phyloP scores from a whole-genome alignment of 2,888 invertebrate species.

The Eilema sororculum region DNA sequence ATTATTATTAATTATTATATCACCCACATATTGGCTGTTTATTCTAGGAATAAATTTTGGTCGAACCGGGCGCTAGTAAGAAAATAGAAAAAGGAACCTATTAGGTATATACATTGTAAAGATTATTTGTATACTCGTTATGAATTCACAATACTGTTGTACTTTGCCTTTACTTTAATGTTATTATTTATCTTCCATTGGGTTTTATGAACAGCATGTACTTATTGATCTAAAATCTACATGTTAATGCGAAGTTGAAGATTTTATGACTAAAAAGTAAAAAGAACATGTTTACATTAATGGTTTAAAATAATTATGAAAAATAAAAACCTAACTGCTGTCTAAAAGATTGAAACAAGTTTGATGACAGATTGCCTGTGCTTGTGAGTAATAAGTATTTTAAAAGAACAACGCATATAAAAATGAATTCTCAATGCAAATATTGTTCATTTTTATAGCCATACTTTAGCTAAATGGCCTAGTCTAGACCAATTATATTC shows the following conservation, averaged over 20 bases:
- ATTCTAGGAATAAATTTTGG: no score
- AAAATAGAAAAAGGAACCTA: neutral
- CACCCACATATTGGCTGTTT: no score
- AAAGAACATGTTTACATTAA: neutral
- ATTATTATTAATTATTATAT: no score
- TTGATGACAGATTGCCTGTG: no score
- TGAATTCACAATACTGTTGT: neutral
- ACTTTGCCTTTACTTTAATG: neutral
- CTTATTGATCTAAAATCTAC: neutral
- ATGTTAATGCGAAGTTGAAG: neutral
- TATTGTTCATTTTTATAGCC: neutral
- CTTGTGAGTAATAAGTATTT: no score
- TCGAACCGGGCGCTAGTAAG: no score
- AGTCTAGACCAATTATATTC: conserved; percentile 9
- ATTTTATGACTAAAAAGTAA: neutral
- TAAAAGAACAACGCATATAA: neutral
- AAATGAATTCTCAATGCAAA: neutral
- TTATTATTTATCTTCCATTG: neutral
- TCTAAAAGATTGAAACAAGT: no score
- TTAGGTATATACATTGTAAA: neutral
- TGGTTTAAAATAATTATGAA: no score
- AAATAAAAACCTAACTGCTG: no score
- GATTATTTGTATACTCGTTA: neutral
- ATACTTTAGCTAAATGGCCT: neutral
- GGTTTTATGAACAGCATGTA: neutral